These are phyloP conservation scores for Megalops atlanticus DNA, from an alignment of 2,113 vertebrate genomes.

Conservation along the genomic window DNA sequence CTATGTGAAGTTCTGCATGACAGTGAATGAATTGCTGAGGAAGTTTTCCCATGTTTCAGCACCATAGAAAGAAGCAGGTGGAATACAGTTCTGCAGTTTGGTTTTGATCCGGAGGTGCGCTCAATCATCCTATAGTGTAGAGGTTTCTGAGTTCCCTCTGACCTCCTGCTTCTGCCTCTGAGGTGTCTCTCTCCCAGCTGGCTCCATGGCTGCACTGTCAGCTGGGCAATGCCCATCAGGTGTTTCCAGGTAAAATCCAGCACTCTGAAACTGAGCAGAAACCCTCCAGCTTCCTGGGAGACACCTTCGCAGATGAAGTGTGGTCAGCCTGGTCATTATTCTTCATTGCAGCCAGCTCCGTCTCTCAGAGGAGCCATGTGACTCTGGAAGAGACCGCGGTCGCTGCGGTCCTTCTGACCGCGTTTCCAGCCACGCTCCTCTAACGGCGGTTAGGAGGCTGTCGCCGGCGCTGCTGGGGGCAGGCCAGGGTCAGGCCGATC, in stretches of 20 bases:
- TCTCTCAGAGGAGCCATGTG: neutral
- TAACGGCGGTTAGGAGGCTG: neutral
- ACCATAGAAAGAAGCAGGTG: too few species aligned
- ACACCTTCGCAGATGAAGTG: neutral
- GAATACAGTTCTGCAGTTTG: too few species aligned
- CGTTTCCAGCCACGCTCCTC: slow-evolving; percentile 1
- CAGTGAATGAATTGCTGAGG: too few species aligned
- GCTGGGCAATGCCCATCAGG: neutral
- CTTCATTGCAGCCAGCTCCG: neutral
- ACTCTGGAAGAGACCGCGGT: neutral
- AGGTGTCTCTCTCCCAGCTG: neutral
- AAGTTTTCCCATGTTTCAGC: too few species aligned
- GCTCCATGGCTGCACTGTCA: neutral
- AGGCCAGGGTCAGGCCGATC: neutral
- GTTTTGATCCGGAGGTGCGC: too few species aligned
- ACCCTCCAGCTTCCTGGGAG: neutral
- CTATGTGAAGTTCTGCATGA: too few species aligned
- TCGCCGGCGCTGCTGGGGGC: neutral
- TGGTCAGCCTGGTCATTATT: slow-evolving; percentile 13
- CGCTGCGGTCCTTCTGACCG: slow-evolving; percentile 6
- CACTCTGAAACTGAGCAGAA: neutral
- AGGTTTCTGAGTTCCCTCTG: too few species aligned
- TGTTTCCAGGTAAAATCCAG: neutral
- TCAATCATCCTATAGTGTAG: too few species aligned
- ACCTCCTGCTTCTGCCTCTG: too few species aligned